phyloP scores from a whole-genome alignment of 2,888 invertebrate species.

The Hedychridium roseum region DNA sequence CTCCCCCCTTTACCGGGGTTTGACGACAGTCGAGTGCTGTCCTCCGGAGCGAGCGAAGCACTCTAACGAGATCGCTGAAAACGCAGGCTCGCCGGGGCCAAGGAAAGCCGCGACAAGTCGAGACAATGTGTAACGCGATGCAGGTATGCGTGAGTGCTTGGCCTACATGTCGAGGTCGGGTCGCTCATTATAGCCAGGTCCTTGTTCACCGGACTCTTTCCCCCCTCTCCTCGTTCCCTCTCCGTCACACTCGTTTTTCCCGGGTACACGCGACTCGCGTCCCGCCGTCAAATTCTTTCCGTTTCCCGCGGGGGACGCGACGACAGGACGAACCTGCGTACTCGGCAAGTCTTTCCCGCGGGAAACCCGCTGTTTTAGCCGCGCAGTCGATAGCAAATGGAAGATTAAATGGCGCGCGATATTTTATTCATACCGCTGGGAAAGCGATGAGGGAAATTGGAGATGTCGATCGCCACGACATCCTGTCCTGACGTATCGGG shows the following conservation, averaged over 20 bases:
- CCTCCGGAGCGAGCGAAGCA: too few relatives aligned
- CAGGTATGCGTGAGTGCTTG: conserved; percentile 50
- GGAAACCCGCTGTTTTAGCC: too few relatives aligned
- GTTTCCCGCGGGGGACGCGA: too few relatives aligned
- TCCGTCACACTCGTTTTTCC: conserved; percentile 2
- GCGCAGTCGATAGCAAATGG: conserved; percentile 1
- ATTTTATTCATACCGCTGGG: conserved; percentile 35
- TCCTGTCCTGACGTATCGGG: conserved; percentile 25
- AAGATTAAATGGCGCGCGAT: conserved; percentile 27
- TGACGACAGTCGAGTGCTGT: too few relatives aligned
- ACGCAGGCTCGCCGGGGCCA: too few relatives aligned
- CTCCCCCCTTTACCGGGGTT: too few relatives aligned
- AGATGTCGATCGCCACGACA: conserved; percentile 30
- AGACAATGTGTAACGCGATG: conserved; percentile 23
- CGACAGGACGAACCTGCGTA: too few relatives aligned
- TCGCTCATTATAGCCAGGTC: conserved; percentile 54
- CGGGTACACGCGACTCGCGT: too few relatives aligned
- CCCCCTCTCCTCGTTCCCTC: conserved; percentile 6
- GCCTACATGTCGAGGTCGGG: conserved; percentile 57
- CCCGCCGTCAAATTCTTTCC: too few relatives aligned
- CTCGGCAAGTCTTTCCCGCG: too few relatives aligned
- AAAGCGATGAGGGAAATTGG: conserved; percentile 35
- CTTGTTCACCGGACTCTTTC: conserved; percentile 32
- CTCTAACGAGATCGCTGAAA: conserved; percentile 32
- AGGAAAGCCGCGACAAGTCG: conserved; percentile 19